Conservation (phyloP, 2,113 vertebrate genomes). For the Eulemur rufifrons region DNA sequence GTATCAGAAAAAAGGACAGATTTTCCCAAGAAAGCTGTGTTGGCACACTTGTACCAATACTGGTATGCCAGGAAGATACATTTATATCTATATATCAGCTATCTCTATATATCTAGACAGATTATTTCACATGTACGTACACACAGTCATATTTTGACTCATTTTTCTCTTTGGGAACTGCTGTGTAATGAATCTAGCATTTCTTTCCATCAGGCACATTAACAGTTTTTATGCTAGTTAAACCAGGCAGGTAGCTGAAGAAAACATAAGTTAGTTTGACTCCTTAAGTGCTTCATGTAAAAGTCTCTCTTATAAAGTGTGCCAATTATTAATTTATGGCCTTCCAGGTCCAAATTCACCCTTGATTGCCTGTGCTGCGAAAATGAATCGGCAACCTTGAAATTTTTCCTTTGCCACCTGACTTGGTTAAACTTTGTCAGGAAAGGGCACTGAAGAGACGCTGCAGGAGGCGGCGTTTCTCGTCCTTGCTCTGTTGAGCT, state of each 20-base stretch:
- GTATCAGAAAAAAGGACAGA: not conserved
- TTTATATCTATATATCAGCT: not conserved
- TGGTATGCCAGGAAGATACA: not conserved
- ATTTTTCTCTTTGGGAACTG: not conserved
- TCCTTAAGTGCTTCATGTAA: not conserved
- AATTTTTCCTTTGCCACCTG: not conserved
- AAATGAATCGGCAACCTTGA: not conserved
- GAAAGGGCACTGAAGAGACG: not conserved
- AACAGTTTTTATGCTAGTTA: not conserved
- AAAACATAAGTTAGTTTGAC: not conserved
- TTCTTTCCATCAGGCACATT: not conserved
- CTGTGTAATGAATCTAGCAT: not conserved
- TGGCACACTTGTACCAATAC: not conserved
- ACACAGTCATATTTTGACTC: not conserved
- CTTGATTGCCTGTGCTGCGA: not conserved
- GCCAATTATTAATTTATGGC: not conserved
- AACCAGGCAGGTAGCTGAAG: not conserved
- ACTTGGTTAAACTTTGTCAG: not conserved
- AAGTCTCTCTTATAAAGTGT: not conserved
- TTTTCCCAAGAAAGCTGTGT: not conserved
- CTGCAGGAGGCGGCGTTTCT: not conserved
- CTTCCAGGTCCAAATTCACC: not conserved
- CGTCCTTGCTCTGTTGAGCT: not conserved
- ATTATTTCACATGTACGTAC: too few species aligned
- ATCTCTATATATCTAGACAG: not conserved